These are phyloP conservation scores for Colletes gigas DNA, from an alignment of 1,140 invertebrate species.

Conservation along the genomic window DNA sequence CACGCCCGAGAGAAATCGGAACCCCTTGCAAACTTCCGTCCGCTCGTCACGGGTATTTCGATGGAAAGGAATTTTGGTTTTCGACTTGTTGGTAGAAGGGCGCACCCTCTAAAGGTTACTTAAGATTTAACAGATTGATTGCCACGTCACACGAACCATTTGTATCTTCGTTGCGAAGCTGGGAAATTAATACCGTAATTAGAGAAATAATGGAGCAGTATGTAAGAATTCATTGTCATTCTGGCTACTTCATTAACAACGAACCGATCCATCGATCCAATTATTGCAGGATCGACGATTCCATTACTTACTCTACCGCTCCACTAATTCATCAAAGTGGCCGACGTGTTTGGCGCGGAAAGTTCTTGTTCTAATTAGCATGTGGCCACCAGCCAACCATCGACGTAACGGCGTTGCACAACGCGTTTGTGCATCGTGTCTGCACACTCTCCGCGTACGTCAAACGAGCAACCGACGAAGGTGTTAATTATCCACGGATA, in stretches of 20 bases:
- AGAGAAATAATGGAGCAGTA: too few relatives aligned
- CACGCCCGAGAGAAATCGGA: slow-evolving; percentile 72
- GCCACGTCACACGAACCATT: too few relatives aligned
- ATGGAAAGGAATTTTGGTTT: not conserved
- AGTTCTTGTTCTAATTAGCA: slow-evolving; percentile 53
- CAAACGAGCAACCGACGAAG: slow-evolving; percentile 31
- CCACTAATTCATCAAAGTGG: slow-evolving; percentile 1
- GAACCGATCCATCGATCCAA: not conserved
- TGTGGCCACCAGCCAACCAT: slow-evolving; percentile 41
- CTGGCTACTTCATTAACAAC: too few relatives aligned
- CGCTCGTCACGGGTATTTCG: slow-evolving; percentile 4
- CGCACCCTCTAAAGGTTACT: too few relatives aligned
- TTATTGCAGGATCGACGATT: slow-evolving; percentile 17
- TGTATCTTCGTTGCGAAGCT: not conserved
- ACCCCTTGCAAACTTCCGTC: slow-evolving; percentile 75
- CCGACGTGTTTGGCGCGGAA: not conserved
- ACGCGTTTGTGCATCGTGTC: slow-evolving; percentile 38
- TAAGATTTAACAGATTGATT: not conserved
- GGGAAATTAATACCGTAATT: not conserved
- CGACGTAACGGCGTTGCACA: slow-evolving; percentile 54
- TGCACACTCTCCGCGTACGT: slow-evolving; percentile 23
- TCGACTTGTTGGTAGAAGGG: not conserved
- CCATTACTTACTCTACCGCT: slow-evolving; percentile 1
- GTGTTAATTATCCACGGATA: slow-evolving; percentile 57
- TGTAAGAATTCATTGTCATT: too few relatives aligned